A percentile compares a stretch with the other conserved stretches of the same genome.
Evolutionary conservation across 2,797 vertebrate genomes (phyloP).

Genomic region (Chaenodraco wilsoni): DNA sequence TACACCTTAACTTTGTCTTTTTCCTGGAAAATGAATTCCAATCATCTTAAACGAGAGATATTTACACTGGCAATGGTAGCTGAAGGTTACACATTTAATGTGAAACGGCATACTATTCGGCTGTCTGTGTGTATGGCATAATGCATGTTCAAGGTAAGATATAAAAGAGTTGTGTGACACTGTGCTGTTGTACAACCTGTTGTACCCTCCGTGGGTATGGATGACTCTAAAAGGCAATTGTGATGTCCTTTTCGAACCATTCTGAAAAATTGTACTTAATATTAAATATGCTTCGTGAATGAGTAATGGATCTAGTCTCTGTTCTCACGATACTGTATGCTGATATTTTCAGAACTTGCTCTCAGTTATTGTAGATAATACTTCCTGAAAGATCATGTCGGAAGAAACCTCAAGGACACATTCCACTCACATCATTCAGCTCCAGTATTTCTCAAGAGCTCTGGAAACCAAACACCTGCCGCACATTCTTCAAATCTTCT

Average conservation of each 20-base stretch:
- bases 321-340: neutral
- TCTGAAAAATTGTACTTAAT: conserved; percentile 8
- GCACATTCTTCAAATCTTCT: conserved; percentile 14
- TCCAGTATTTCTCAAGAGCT: conserved; percentile 35
- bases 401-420: conserved; percentile 45
- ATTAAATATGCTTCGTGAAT: neutral
- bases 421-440: conserved; percentile 31
- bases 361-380: conserved; percentile 4
- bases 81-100: neutral
- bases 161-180: neutral
- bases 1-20: neutral
- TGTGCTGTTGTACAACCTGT: neutral
- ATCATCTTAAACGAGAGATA: neutral
- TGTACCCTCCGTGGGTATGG: neutral
- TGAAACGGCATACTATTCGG: neutral
- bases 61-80: neutral
- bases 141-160: conserved; percentile 1
- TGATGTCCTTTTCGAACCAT: neutral
- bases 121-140: neutral
- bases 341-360: conserved; percentile 18
- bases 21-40: neutral
- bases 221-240: neutral
- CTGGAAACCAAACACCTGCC: conserved; percentile 21
- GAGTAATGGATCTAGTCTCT: neutral
- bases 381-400: conserved; percentile 43